These are phyloP conservation scores for Cyanoramphus novaezelandiae DNA, from an alignment of 2,113 vertebrate species.

Conservation along the genomic window DNA sequence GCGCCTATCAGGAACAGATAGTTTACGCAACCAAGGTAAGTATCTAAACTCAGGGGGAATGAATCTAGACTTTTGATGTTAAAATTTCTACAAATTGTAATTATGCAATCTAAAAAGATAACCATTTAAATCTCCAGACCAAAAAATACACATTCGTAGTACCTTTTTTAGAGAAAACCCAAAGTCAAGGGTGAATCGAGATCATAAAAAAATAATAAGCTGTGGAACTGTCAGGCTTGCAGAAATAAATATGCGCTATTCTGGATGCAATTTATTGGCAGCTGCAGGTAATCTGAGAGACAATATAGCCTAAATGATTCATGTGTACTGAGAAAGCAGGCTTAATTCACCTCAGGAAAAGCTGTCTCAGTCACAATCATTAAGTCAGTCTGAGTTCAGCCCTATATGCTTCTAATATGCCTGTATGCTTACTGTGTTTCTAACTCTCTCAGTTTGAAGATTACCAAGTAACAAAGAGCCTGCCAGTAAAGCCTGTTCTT, in stretches of 20 bases:
- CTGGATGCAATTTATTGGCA: background rate
- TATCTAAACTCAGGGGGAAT: background rate
- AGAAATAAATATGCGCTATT: background rate
- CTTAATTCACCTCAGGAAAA: background rate
- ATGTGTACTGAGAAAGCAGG: background rate
- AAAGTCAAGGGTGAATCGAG: background rate
- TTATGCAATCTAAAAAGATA: background rate
- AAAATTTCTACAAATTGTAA: background rate
- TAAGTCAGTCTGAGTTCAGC: background rate
- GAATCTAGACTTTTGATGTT: background rate
- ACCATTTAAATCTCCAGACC: background rate
- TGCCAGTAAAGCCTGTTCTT: background rate
- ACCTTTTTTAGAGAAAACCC: background rate
- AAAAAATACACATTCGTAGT: background rate
- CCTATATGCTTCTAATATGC: background rate
- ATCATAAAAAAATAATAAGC: background rate
- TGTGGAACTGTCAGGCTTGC: background rate
- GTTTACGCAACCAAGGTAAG: background rate
- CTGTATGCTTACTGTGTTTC: background rate
- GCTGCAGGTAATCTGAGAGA: background rate
- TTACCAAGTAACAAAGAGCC: background rate
- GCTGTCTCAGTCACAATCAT: background rate
- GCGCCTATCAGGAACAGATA: background rate
- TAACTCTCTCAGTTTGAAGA: background rate
- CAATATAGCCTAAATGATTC: background rate